Evolutionary conservation across 1,140 invertebrate species (phyloP).

Genomic region (Wasmannia auropunctata): DNA sequence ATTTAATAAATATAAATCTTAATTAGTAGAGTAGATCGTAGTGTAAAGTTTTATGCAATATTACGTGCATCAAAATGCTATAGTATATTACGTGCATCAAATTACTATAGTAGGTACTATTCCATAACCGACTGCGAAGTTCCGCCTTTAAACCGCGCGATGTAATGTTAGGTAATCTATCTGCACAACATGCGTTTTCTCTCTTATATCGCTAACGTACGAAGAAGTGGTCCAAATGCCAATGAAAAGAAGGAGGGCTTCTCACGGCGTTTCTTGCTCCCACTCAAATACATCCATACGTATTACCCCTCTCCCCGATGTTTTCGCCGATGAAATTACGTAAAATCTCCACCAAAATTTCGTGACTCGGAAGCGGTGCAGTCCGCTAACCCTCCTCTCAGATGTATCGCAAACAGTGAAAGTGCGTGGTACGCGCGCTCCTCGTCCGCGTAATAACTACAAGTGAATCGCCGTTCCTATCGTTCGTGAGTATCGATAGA

Average conservation of each 20-base stretch:
- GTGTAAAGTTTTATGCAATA: too few relatives aligned
- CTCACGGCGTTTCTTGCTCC: background rate
- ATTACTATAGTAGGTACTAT: background rate
- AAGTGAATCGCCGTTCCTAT: background rate
- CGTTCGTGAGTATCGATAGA: background rate
- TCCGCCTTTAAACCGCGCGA: background rate
- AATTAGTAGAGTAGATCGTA: background rate
- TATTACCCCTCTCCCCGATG: background rate
- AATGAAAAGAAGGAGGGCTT: background rate
- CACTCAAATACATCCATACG: background rate
- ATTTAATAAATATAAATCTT: background rate
- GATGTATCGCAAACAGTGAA: conserved; percentile 82
- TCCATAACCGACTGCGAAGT: background rate
- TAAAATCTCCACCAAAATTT: conserved; percentile 79
- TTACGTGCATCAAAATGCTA: too few relatives aligned
- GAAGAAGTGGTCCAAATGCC: background rate
- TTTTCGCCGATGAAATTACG: conserved; percentile 65
- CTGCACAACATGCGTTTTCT: background rate
- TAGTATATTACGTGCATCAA: background rate
- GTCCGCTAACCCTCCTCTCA: conserved; percentile 64
- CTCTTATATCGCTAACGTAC: background rate
- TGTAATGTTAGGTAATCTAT: conserved; percentile 16
- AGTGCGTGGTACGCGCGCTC: conserved; percentile 73
- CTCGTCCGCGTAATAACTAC: background rate
- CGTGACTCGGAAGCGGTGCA: background rate